Conservation (phyloP, 2,113 vertebrate species). For the Phaetusa simplex region DNA sequence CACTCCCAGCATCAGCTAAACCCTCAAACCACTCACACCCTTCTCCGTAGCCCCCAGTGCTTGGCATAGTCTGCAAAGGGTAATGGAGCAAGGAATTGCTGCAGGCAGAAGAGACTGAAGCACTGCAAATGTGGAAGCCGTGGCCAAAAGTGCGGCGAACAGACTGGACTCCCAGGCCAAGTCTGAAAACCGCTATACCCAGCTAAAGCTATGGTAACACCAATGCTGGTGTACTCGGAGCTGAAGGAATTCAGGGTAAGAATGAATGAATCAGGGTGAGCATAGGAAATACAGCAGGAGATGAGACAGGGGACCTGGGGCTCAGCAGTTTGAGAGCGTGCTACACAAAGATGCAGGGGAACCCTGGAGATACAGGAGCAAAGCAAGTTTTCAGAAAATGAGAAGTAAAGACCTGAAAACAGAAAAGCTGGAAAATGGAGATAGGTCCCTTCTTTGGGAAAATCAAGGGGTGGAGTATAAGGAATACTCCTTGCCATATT, state of each 20-base stretch:
- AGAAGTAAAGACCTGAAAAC: not conserved
- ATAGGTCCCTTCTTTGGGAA: not conserved
- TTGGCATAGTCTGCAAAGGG: not conserved
- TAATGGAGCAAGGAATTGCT: not conserved
- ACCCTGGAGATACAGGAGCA: not conserved
- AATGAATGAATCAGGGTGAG: not conserved
- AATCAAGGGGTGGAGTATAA: not conserved
- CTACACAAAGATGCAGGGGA: not conserved
- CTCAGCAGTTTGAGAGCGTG: no score
- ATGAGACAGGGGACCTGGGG: not conserved
- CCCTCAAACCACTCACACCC: not conserved
- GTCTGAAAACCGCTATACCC: accelerated
- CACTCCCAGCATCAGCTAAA: not conserved
- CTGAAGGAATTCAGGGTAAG: not conserved
- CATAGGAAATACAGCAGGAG: not conserved
- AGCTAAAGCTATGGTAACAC: not conserved
- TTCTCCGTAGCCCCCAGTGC: not conserved
- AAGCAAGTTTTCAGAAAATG: not conserved
- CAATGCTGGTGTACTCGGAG: not conserved
- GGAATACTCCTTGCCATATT: not conserved
- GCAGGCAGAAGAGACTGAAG: not conserved
- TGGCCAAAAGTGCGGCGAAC: not conserved
- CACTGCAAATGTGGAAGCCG: accelerated
- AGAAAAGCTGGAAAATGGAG: not conserved
- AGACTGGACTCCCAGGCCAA: not conserved